These are phyloP conservation scores for Melinaea menophilus DNA, from an alignment of 2,888 invertebrate species.

Conservation along the genomic window DNA sequence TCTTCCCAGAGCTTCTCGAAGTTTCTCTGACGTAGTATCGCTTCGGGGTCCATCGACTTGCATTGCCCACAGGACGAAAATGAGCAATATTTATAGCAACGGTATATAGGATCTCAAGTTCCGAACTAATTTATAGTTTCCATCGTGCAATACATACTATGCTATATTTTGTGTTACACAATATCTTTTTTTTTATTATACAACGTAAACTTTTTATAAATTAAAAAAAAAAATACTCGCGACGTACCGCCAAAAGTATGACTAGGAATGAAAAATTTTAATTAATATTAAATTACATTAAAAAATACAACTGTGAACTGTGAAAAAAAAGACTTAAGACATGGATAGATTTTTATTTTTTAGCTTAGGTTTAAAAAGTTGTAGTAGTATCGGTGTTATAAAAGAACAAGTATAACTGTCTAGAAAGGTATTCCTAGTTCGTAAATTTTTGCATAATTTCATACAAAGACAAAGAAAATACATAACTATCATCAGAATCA, in stretches of 20 bases:
- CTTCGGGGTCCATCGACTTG: slow-evolving; percentile 48
- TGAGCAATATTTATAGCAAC: slow-evolving; percentile 71
- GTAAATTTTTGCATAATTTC: slow-evolving; percentile 1
- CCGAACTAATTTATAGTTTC: slow-evolving; percentile 69
- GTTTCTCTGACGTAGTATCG: slow-evolving; percentile 42
- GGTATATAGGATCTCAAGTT: slow-evolving; percentile 62
- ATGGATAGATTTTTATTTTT: too few species aligned
- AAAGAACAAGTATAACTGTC: too few species aligned
- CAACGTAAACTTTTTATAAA: neutral
- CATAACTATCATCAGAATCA: neutral
- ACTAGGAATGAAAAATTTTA: too few species aligned
- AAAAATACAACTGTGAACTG: too few species aligned
- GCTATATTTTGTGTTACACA: neutral
- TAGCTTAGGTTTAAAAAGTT: too few species aligned
- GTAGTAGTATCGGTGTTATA: too few species aligned
- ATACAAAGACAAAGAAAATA: neutral
- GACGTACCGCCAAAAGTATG: too few species aligned
- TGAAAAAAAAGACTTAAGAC: too few species aligned
- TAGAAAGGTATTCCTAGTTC: too few species aligned
- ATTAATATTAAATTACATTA: too few species aligned
- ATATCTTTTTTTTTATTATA: neutral
- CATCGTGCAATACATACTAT: neutral
- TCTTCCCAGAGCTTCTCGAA: slow-evolving; percentile 31
- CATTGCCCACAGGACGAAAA: slow-evolving; percentile 66
- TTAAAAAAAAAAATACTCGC: neutral